These are phyloP conservation scores for Myioborus miniatus DNA, from an alignment of 2,797 vertebrate genomes.

Conservation along the genomic window DNA sequence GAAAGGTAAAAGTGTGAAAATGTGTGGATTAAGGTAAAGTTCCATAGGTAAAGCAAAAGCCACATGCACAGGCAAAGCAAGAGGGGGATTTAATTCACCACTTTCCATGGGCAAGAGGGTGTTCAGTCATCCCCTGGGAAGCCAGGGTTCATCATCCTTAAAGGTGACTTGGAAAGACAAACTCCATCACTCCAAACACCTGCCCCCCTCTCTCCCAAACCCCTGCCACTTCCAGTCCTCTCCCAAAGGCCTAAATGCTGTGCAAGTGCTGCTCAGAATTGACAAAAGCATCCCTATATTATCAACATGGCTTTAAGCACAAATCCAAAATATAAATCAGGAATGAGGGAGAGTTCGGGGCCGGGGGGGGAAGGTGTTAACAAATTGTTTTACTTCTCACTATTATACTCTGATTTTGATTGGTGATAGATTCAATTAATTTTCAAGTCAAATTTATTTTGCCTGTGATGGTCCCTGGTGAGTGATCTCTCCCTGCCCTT, in stretches of 20 bases:
- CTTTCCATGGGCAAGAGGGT: neutral
- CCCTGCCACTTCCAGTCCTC: accelerated
- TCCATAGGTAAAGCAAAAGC: neutral
- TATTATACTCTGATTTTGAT: neutral
- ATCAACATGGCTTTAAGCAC: neutral
- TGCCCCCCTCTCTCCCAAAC: accelerated
- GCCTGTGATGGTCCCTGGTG: neutral
- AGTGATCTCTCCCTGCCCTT: neutral
- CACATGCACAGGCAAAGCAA: neutral
- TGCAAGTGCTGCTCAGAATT: neutral
- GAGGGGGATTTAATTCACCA: neutral
- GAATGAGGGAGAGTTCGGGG: neutral
- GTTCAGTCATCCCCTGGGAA: neutral
- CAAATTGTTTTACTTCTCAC: neutral
- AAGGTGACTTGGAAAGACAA: neutral
- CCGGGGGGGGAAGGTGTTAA: neutral
- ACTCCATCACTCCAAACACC: neutral
- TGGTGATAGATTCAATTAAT: neutral
- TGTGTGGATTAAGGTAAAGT: neutral
- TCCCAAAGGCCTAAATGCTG: neutral
- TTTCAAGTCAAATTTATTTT: neutral
- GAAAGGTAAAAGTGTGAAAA: neutral
- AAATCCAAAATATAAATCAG: neutral
- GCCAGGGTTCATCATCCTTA: neutral
- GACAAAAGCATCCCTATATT: neutral